A percentile compares a stretch with the other conserved stretches of the same genome.
These are phyloP conservation scores for Salvelinus namaycush DNA, from an alignment of 2,113 vertebrate species.

Conservation along the genomic window DNA sequence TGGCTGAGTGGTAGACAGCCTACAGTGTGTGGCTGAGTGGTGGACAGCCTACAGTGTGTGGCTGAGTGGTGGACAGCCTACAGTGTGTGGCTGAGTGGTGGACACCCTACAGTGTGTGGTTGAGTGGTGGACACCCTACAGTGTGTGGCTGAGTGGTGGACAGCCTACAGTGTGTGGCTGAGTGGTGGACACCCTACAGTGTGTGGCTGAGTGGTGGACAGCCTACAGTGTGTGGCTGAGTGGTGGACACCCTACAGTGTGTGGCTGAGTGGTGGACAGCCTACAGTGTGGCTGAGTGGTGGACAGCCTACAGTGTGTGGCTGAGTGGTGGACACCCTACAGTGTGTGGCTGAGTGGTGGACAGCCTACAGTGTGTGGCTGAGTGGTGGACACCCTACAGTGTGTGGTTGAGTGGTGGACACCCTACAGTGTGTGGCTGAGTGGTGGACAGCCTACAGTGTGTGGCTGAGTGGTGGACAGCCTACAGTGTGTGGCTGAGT, in stretches of 20 bases:
- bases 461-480: too few relatives aligned
- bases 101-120: too few relatives aligned
- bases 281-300: too few relatives aligned
- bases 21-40: too few relatives aligned
- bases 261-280: too few relatives aligned
- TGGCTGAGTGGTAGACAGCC: too few relatives aligned
- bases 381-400: too few relatives aligned
- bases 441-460: too few relatives aligned
- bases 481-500: neutral
- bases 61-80: neutral
- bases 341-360: slow-evolving; percentile 31
- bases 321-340: neutral
- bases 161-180: slow-evolving; percentile 19
- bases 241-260: neutral
- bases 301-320: neutral
- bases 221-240: neutral
- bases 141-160: neutral
- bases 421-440: slow-evolving; percentile 18
- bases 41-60: neutral
- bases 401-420: neutral
- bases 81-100: slow-evolving; percentile 29
- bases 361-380: too few relatives aligned
- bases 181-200: too few relatives aligned
- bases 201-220: too few relatives aligned
- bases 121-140: too few relatives aligned